phyloP scores from a whole-genome alignment of 2,797 vertebrate species.

The Kryptopterus vitreolus region DNA sequence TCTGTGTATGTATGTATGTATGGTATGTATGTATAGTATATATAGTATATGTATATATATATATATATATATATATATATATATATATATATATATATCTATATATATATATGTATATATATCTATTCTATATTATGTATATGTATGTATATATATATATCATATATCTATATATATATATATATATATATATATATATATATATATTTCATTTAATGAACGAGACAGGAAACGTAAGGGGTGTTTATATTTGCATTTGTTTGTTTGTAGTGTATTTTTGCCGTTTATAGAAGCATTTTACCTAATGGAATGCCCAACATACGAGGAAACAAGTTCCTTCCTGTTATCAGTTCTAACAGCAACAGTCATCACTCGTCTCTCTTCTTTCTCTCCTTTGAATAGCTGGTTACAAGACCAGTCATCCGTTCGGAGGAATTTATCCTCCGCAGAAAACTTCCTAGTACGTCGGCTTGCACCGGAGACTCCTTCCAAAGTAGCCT shows the following conservation, averaged over 20 bases:
- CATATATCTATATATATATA: too few species aligned
- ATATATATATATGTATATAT: too few species aligned
- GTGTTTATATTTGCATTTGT: background rate
- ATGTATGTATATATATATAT: too few species aligned
- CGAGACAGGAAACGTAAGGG: too few species aligned
- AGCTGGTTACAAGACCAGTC: background rate
- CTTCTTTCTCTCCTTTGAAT: background rate
- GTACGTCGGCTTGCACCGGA: background rate
- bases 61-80: too few species aligned
- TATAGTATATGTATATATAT: too few species aligned
- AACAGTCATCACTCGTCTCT: background rate
- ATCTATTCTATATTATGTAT: too few species aligned
- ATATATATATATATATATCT: too few species aligned
- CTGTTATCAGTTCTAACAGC: constrained; percentile 5
- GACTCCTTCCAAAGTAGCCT: background rate
- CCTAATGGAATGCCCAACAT: background rate
- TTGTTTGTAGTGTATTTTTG: background rate
- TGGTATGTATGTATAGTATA: too few species aligned
- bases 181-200: too few species aligned
- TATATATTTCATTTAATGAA: too few species aligned
- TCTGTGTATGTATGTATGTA: too few species aligned
- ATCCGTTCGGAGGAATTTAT: background rate
- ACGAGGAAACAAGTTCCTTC: constrained; percentile 8
- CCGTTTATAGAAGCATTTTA: background rate
- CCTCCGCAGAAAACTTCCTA: background rate